These are phyloP conservation scores for Thamnophis elegans DNA, from an alignment of 2,797 vertebrate genomes.

Conservation along the genomic window DNA sequence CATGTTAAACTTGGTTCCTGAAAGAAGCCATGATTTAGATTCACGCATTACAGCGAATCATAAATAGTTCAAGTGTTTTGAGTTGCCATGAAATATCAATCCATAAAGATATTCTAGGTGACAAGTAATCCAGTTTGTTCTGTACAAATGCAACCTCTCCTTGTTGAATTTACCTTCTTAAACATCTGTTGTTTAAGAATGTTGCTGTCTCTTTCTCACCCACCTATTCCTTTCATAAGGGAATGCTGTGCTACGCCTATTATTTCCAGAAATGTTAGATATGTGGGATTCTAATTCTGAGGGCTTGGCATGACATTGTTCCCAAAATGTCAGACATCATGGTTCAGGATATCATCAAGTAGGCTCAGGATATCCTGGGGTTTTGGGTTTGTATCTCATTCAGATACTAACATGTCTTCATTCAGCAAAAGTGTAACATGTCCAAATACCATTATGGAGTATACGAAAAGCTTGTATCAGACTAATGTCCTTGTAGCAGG, in stretches of 20 bases:
- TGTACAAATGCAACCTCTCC: neutral
- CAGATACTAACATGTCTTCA: too few relatives aligned
- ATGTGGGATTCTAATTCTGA: too few relatives aligned
- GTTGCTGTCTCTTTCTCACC: neutral
- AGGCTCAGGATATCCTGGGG: too few relatives aligned
- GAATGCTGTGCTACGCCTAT: neutral
- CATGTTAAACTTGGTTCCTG: neutral
- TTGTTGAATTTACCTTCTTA: neutral
- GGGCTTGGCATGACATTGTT: too few relatives aligned
- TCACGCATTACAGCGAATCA: neutral
- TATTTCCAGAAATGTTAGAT: neutral
- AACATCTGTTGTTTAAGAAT: neutral
- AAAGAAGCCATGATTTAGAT: neutral
- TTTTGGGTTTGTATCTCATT: too few relatives aligned
- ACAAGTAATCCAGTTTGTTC: neutral
- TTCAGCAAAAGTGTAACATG: too few relatives aligned
- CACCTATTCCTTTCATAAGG: neutral
- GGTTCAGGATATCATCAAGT: too few relatives aligned
- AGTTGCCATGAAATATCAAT: neutral
- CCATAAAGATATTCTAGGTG: neutral
- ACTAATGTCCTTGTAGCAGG: too few relatives aligned
- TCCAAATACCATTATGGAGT: too few relatives aligned
- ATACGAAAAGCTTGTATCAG: too few relatives aligned
- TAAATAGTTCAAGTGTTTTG: neutral
- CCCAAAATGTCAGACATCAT: too few relatives aligned